A percentile compares a stretch with the other conserved stretches of the same genome.
These are phyloP conservation scores for Clavelina lepadiformis DNA, from an alignment of 23 tunicate genomes.

Conservation along the genomic window DNA sequence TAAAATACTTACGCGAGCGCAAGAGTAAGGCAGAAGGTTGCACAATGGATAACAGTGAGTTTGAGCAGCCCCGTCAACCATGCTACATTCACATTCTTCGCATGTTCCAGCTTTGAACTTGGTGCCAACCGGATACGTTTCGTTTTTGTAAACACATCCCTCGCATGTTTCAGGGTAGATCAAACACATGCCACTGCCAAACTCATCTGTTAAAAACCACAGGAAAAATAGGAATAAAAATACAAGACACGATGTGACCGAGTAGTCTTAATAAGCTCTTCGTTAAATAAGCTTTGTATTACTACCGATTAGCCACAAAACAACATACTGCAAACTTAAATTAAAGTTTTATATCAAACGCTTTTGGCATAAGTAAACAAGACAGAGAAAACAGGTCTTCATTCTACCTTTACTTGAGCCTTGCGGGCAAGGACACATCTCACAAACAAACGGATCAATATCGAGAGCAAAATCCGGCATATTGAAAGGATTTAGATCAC, in stretches of 20 bases:
- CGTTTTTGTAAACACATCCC: constrained; percentile 52
- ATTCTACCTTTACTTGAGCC: constrained; percentile 58
- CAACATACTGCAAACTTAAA: no score
- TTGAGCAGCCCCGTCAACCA: constrained; percentile 24
- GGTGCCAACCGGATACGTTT: constrained; percentile 62
- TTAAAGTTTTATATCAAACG: no score
- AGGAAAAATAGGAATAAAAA: no score
- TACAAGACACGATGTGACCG: no score
- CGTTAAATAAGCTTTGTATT: no score
- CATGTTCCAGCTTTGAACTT: constrained; percentile 67
- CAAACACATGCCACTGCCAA: constrained; percentile 71
- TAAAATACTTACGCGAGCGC: constrained; percentile 38
- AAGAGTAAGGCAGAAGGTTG: constrained; percentile 55
- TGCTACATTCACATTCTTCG: constrained; percentile 68
- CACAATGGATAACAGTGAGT: constrained; percentile 58
- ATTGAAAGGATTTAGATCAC: constrained; percentile 44
- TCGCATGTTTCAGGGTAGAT: constrained; percentile 47
- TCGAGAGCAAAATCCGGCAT: constrained; percentile 33
- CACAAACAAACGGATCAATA: constrained; percentile 49
- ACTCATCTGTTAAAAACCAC: no score
- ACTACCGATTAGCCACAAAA: no score
- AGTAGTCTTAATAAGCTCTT: no score
- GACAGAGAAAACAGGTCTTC: no score
- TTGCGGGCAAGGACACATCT: constrained; percentile 58
- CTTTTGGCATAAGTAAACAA: no score